A percentile compares a stretch with the other conserved stretches of the same genome.
These are phyloP conservation scores for Syngnathus acus DNA, from an alignment of 2,797 vertebrate species.

Conservation along the genomic window DNA sequence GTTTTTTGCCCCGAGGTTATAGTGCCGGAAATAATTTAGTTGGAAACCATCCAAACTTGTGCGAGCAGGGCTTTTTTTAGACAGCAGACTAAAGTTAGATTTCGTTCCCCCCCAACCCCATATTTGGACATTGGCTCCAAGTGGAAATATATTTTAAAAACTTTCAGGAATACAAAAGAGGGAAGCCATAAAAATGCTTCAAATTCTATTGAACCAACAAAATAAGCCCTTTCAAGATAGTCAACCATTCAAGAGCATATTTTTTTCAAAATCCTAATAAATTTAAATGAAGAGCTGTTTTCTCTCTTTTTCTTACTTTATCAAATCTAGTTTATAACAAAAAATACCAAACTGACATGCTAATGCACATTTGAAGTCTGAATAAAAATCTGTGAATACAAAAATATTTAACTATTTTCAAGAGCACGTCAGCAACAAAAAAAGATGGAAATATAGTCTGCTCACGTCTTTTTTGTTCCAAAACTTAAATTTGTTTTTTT, in stretches of 20 bases:
- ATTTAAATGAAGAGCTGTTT: not conserved
- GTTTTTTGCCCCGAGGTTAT: not conserved
- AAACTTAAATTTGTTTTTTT: too few species aligned
- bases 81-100: not conserved
- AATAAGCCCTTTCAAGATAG: not conserved
- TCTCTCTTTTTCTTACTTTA: too few species aligned
- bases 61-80: not conserved
- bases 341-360: too few species aligned
- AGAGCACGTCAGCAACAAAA: too few species aligned
- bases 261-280: not conserved
- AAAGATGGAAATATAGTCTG: too few species aligned
- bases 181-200: not conserved
- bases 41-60: not conserved
- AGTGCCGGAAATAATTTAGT: not conserved
- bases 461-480: too few species aligned
- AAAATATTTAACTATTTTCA: too few species aligned
- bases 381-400: too few species aligned
- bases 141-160: not conserved
- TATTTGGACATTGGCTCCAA: not conserved
- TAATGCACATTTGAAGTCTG: too few species aligned
- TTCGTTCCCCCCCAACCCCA: not conserved
- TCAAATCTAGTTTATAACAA: too few species aligned
- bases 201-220: not conserved
- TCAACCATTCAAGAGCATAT: not conserved
- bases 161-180: not conserved